Conservation (phyloP, 1,140 invertebrate genomes). For the Phocides pigmalion region DNA sequence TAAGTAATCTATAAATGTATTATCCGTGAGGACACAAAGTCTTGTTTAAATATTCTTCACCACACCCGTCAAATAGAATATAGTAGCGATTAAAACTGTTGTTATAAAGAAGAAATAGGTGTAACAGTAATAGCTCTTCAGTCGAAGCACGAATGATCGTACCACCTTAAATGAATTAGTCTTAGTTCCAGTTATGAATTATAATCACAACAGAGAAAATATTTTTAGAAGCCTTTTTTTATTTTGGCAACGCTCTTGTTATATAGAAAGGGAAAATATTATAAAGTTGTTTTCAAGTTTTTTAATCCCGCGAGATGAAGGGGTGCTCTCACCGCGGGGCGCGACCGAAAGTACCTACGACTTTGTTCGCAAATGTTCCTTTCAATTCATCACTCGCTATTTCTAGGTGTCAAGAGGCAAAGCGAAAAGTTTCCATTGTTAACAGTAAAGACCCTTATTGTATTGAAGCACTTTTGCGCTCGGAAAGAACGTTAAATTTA, state of each 20-base stretch:
- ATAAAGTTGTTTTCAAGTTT: slow-evolving; percentile 44
- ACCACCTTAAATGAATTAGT: too few species aligned
- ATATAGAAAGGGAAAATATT: slow-evolving; percentile 40
- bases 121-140: too few species aligned
- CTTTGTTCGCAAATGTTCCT: slow-evolving; percentile 24
- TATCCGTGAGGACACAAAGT: too few species aligned
- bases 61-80: too few species aligned
- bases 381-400: slow-evolving; percentile 58
- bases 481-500: slow-evolving; percentile 44
- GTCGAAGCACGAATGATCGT: too few species aligned
- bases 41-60: too few species aligned
- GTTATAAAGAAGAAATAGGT: too few species aligned
- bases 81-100: too few species aligned
- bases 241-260: slow-evolving; percentile 30
- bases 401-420: slow-evolving; percentile 62
- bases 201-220: slow-evolving; percentile 20
- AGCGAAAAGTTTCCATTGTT: slow-evolving; percentile 62
- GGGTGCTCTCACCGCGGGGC: slow-evolving; percentile 37
- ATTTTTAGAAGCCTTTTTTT: slow-evolving; percentile 1
- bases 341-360: slow-evolving; percentile 24
- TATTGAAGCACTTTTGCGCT: slow-evolving; percentile 53
- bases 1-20: too few species aligned
- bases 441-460: slow-evolving; percentile 50
- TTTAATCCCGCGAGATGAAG: slow-evolving; percentile 52
- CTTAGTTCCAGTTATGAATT: too few species aligned